Evolutionary conservation across 2,797 vertebrate species (phyloP).

Genomic region (Pipistrellus kuhlii): DNA sequence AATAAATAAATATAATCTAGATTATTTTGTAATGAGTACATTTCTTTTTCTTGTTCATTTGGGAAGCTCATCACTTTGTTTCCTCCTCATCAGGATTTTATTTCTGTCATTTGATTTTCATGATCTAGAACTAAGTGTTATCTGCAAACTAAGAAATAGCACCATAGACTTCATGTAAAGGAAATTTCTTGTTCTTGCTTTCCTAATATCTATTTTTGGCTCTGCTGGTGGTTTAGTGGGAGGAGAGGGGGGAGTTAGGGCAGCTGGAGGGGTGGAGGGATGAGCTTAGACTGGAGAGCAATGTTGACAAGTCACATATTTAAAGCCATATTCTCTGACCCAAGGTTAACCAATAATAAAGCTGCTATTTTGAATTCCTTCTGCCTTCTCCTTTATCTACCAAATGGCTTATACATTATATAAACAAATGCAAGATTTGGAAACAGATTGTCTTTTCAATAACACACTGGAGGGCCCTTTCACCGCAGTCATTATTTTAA

Average conservation of each 20-base stretch:
- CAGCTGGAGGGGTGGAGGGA: background rate
- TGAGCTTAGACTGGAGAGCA: background rate
- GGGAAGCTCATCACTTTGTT: background rate
- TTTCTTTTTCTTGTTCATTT: slow-evolving; percentile 45
- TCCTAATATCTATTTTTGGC: background rate
- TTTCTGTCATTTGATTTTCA: slow-evolving; percentile 53
- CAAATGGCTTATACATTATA: slow-evolving; percentile 36
- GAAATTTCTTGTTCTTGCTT: background rate
- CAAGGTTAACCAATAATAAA: slow-evolving; percentile 42
- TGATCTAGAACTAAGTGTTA: background rate
- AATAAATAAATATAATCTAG: slow-evolving; percentile 32
- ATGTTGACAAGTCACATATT: background rate
- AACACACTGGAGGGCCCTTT: background rate
- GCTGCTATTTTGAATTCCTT: slow-evolving; percentile 51
- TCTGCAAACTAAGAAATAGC: background rate
- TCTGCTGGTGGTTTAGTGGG: background rate
- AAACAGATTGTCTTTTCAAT: slow-evolving; percentile 49
- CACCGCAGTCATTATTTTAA: background rate
- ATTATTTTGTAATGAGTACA: background rate
- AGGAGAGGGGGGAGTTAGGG: background rate
- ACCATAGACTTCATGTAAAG: background rate
- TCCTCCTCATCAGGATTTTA: slow-evolving; percentile 26
- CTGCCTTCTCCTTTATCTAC: slow-evolving; percentile 34
- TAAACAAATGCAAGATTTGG: slow-evolving; percentile 47
- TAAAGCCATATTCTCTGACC: slow-evolving; percentile 7